phyloP scores from a whole-genome alignment of 64 coral and sea anemone species.

The Stichodactyla helianthus region DNA sequence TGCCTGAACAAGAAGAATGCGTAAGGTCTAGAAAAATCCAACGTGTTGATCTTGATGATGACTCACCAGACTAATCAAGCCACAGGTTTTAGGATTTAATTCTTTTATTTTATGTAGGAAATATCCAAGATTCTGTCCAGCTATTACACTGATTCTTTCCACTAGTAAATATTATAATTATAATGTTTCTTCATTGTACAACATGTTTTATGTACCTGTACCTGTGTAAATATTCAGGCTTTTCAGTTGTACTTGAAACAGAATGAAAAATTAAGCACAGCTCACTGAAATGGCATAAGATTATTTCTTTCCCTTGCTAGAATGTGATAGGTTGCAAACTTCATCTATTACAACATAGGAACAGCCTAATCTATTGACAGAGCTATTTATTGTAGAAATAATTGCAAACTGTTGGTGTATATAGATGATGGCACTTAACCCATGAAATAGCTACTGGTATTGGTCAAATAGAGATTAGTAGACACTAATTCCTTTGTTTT shows the following conservation, averaged over 20 bases:
- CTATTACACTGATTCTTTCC: neutral
- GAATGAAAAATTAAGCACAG: neutral
- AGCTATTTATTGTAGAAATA: neutral
- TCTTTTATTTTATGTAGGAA: neutral
- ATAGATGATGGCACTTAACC: too few species aligned
- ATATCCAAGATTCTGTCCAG: neutral
- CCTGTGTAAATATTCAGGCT: neutral
- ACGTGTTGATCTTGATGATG: constrained; percentile 62
- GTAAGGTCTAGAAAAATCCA: constrained; percentile 72
- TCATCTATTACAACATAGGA: neutral
- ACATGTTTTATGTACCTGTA: neutral
- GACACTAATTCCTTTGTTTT: too few species aligned
- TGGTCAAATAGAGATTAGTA: too few species aligned
- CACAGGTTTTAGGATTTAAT: neutral
- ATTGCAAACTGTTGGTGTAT: too few species aligned
- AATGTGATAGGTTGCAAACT: neutral
- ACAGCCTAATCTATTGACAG: neutral
- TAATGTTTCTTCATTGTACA: neutral
- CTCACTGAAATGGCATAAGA: neutral
- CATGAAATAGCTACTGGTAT: too few species aligned
- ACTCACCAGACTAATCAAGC: constrained; percentile 62
- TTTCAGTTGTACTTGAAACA: neutral
- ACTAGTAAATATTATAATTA: neutral
- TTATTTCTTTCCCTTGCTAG: neutral
- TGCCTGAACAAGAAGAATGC: constrained; percentile 60